A percentile compares a stretch with the other conserved stretches of the same genome.
Conservation (phyloP, 2,113 vertebrate species). For the Puntigrus tetrazona region DNA sequence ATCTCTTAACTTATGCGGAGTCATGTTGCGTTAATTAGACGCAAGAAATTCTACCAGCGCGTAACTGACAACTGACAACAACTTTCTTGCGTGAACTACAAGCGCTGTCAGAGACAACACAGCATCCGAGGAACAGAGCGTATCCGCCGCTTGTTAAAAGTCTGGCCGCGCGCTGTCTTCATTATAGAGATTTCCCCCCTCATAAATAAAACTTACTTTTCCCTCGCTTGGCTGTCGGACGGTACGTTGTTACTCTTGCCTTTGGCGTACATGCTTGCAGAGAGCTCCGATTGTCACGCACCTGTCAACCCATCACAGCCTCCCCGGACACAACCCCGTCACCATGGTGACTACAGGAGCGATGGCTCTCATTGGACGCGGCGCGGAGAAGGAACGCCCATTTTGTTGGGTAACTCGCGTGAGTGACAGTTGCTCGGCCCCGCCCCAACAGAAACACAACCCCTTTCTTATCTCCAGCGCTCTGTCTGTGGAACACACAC, state of each 20-base stretch:
- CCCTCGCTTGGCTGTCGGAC: constrained; percentile 95
- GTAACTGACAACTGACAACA: constrained; percentile 56
- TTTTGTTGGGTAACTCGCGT: constrained; percentile 73
- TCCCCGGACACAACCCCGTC: constrained; percentile 92
- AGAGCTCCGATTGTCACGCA: constrained; percentile 96
- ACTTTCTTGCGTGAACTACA: constrained; percentile 47
- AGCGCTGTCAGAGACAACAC: constrained; percentile 33
- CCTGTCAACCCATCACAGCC: constrained; percentile 97
- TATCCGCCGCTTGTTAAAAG: constrained; percentile 32
- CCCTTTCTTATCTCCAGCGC: constrained; percentile 70
- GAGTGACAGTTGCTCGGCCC: constrained; percentile 73
- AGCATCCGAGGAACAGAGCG: constrained; percentile 25
- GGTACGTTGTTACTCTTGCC: constrained; percentile 95
- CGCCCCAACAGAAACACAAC: constrained; percentile 69
- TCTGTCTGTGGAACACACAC: constrained; percentile 74
- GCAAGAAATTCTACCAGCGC: neutral
- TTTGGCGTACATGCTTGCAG: constrained; percentile 98
- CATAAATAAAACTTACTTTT: constrained; percentile 91
- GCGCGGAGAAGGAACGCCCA: constrained; percentile 73
- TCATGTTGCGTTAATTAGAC: constrained; percentile 18
- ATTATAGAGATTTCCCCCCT: constrained; percentile 65
- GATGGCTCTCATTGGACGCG: constrained; percentile 83
- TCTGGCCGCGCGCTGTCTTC: constrained; percentile 39
- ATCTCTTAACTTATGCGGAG: neutral
- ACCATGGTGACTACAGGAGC: constrained; percentile 89